Evolutionary conservation across 2,888 invertebrate species (phyloP).

Genomic region (Tridacna gigas): DNA sequence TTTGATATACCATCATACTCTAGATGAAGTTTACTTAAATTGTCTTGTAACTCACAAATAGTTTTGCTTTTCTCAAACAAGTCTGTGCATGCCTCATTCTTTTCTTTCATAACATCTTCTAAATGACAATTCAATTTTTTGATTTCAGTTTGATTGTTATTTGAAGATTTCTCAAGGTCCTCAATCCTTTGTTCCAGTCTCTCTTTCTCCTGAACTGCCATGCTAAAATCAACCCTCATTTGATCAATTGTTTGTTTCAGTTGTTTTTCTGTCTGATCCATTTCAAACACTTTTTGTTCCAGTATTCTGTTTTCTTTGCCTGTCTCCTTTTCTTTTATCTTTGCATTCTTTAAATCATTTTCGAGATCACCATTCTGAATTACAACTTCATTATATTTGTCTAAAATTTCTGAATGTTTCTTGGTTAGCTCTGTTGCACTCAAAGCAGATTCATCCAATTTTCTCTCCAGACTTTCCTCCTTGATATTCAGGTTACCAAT

Average conservation of each 20-base stretch:
- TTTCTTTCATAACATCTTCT: slow-evolving; percentile 37
- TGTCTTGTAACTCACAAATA: slow-evolving; percentile 29
- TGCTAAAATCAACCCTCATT: slow-evolving; percentile 59
- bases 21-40: slow-evolving; percentile 38
- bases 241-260: slow-evolving; percentile 42
- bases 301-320: slow-evolving; percentile 43
- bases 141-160: slow-evolving; percentile 42
- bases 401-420: not conserved
- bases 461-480: slow-evolving; percentile 39
- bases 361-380: slow-evolving; percentile 41
- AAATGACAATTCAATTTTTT: slow-evolving; percentile 33
- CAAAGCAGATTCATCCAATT: slow-evolving; percentile 21
- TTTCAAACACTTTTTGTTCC: slow-evolving; percentile 63
- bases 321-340: slow-evolving; percentile 20
- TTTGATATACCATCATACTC: slow-evolving; percentile 50
- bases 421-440: not conserved
- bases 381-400: slow-evolving; percentile 21
- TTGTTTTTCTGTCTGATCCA: slow-evolving; percentile 50
- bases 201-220: slow-evolving; percentile 54
- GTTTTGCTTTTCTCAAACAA: slow-evolving; percentile 40
- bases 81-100: slow-evolving; percentile 19
- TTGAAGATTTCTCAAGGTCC: slow-evolving; percentile 36
- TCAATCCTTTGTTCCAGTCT: slow-evolving; percentile 46
- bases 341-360: slow-evolving; percentile 31
- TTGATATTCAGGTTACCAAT: slow-evolving; percentile 41